A percentile compares a stretch with the other conserved stretches of the same genome.
These are phyloP conservation scores for Percopsis omiscomaycus DNA, from an alignment of 2,797 vertebrate genomes.

Conservation along the genomic window DNA sequence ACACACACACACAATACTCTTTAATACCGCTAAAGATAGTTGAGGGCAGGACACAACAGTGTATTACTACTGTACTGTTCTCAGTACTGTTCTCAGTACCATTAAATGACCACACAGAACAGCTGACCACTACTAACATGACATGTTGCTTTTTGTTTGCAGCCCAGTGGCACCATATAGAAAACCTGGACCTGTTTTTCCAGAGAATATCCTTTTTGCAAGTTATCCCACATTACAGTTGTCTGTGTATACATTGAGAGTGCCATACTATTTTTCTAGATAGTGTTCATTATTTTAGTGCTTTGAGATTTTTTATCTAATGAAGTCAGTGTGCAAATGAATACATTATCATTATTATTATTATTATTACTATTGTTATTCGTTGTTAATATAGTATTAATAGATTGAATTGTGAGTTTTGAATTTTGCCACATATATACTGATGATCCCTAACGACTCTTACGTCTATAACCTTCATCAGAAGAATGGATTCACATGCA, in stretches of 20 bases:
- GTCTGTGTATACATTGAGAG: background rate
- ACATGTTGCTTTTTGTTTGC: conserved; percentile 39
- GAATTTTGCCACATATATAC: background rate
- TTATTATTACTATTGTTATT: no score
- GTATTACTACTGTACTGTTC: no score
- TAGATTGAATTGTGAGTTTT: background rate
- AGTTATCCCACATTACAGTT: background rate
- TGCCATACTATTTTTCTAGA: background rate
- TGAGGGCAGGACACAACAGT: no score
- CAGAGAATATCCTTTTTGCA: conserved; percentile 95
- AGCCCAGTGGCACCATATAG: conserved; percentile 99
- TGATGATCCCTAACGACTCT: conserved; percentile 76
- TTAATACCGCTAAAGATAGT: background rate
- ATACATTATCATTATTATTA: no score
- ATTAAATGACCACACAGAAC: no score
- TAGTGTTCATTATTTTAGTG: background rate
- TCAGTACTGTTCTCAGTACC: no score
- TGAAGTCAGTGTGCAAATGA: background rate
- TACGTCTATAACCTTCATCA: conserved; percentile 98
- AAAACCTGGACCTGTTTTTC: conserved; percentile 98
- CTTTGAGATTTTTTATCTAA: background rate
- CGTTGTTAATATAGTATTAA: no score
- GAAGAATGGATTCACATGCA: conserved; percentile 99
- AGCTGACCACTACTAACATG: conserved; percentile 8
- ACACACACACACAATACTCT: conserved; percentile 4